Evolutionary conservation across 2,113 vertebrate species (phyloP), one percentile per base, ranked within the genome.

Genomic region (Tachycineta bicolor): DNA sequence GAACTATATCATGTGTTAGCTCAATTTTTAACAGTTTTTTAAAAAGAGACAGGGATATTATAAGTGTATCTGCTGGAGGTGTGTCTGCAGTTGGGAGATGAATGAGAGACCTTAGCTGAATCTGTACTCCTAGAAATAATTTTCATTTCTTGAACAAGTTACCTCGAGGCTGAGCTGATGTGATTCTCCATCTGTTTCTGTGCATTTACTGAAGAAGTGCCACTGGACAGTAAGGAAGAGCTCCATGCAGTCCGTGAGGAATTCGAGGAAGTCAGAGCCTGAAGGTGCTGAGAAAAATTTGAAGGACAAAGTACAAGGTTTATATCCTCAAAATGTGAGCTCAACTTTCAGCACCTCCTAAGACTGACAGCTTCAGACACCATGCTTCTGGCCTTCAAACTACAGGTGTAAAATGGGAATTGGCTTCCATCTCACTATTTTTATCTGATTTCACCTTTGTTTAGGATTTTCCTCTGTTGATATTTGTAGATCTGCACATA

Each of bases 71-170:
- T 71, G 65, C 47, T 86, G 37, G 16, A 80, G 41, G 6, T 77
- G 75, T 96, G 94, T 97, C 91, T 93, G 52, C 0, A 0, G 56
- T 49, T 11, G 2, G 44, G 17, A 52, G 44, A 17, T 28, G 12
- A 34, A 34, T 60, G 56, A 81, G 95, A 95, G 81, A 63, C 55
- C 60, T 94, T 83, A 83, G 64, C 17, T 84, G 93, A 94, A 63
- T 89, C 83, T 94, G 58, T 93, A 49, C 71, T 96, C 85, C 77
- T 88, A 86, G 69, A 91, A 97, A 93, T 95, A 97, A 97, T 97
- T 97, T 97, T 97, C 96, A 96, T 97, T 97, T 96, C 89, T 94
- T 94, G 81, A 96, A 91, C 71, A 89, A 71, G 75, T 95, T 97
- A 90, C 94, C 86, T 25, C 34, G 64, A 96, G 87, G 87, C 82